Conservation (phyloP, 2,113 vertebrate species). For the Muscicapa adusta region DNA sequence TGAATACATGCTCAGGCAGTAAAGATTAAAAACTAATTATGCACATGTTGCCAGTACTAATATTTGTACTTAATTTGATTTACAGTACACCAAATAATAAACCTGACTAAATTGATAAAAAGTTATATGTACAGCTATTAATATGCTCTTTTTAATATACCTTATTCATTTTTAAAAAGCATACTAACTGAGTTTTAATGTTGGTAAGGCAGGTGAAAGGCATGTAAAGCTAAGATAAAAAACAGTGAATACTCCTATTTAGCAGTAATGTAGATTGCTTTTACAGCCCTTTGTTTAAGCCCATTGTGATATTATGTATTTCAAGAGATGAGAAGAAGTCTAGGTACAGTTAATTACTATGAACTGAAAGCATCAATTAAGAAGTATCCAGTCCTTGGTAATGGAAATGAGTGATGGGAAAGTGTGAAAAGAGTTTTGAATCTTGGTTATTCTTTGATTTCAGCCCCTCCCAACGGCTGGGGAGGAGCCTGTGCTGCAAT, state of each 20-base stretch:
- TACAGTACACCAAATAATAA: constrained; percentile 63
- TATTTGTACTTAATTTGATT: constrained; percentile 76
- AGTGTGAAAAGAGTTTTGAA: neutral
- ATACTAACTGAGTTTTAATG: constrained; percentile 58
- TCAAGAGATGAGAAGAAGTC: constrained; percentile 62
- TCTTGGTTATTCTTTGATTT: neutral
- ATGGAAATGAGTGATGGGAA: neutral
- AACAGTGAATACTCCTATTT: constrained; percentile 55
- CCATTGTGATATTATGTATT: constrained; percentile 28
- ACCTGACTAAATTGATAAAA: constrained; percentile 52
- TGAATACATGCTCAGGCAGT: constrained; percentile 36
- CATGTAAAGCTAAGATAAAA: constrained; percentile 56
- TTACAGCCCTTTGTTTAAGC: neutral
- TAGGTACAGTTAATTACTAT: constrained; percentile 79
- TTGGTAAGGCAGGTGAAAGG: constrained; percentile 67
- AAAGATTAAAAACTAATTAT: constrained; percentile 73
- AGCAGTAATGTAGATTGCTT: constrained; percentile 48
- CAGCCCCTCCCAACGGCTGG: neutral
- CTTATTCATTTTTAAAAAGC: constrained; percentile 59
- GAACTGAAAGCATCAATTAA: constrained; percentile 77
- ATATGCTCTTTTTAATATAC: constrained; percentile 38
- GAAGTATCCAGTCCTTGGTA: constrained; percentile 17
- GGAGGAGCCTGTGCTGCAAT: neutral
- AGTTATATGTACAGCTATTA: constrained; percentile 47
- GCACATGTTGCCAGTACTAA: constrained; percentile 38